Percentiles rank a stretch among this genome's conserved stretches.
These are phyloP conservation scores for Drosophila infuscata DNA, from an alignment of 2,888 invertebrate species.

Conservation along the genomic window DNA sequence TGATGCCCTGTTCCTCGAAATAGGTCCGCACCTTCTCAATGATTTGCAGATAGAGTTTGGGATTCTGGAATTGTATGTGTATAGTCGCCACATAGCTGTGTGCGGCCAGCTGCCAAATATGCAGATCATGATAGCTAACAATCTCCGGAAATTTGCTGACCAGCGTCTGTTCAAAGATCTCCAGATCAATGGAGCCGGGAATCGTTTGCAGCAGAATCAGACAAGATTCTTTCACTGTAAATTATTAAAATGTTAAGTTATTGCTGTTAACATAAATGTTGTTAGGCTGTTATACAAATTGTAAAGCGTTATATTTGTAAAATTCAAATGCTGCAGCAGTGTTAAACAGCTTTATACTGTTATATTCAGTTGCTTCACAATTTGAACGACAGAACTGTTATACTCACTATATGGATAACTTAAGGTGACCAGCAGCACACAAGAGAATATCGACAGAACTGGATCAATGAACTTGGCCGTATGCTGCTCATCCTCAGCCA, in stretches of 20 bases:
- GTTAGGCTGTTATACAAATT: not conserved
- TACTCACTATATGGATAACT: conserved; percentile 93
- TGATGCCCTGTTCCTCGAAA: conserved; percentile 92
- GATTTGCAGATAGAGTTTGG: conserved; percentile 87
- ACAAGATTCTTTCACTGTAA: conserved; percentile 94
- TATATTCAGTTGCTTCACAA: not conserved
- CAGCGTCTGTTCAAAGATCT: conserved; percentile 88
- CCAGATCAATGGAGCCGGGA: conserved; percentile 94
- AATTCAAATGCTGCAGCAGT: conserved; percentile 1
- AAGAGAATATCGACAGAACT: conserved; percentile 90
- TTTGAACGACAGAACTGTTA: not conserved
- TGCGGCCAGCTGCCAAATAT: conserved; percentile 94
- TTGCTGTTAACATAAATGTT: conserved; percentile 4
- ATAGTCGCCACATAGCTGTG: conserved; percentile 93
- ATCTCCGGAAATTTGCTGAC: conserved; percentile 89
- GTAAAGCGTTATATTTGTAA: not conserved
- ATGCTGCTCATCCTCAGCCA: conserved; percentile 85
- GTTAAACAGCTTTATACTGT: not conserved
- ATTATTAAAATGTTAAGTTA: conserved; percentile 59
- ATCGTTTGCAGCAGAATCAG: conserved; percentile 96
- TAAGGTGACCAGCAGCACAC: conserved; percentile 89
- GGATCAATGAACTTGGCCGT: conserved; percentile 92
- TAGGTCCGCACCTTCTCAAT: conserved; percentile 89
- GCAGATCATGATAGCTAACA: conserved; percentile 93
- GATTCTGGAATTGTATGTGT: conserved; percentile 91